A percentile compares a stretch with the other conserved stretches of the same genome.
These are phyloP conservation scores for Erpobdella octoculata DNA, from an alignment of 2,888 invertebrate genomes.

Conservation along the genomic window DNA sequence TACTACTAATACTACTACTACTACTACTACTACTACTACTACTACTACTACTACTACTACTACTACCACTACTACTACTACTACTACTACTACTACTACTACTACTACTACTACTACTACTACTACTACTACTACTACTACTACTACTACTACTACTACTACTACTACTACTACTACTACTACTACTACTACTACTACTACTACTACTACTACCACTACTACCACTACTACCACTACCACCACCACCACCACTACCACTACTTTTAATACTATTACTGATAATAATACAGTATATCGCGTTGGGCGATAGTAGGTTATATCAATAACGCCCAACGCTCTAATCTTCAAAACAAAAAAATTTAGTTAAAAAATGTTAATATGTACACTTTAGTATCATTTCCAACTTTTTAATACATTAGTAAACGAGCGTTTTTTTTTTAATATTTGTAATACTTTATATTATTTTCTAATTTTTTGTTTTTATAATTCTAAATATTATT, in stretches of 20 bases:
- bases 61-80: slow-evolving; percentile 14
- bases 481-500: too few relatives aligned
- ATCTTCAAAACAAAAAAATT: too few relatives aligned
- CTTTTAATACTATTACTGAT: background rate
- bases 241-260: background rate
- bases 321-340: too few relatives aligned
- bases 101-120: slow-evolving; percentile 17
- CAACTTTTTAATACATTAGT: too few relatives aligned
- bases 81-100: slow-evolving; percentile 14
- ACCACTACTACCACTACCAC: background rate
- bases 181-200: slow-evolving; percentile 8
- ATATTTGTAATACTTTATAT: too few relatives aligned
- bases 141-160: slow-evolving; percentile 2
- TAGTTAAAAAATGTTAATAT: too few relatives aligned
- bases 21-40: background rate
- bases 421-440: too few relatives aligned
- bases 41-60: background rate
- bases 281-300: too few relatives aligned
- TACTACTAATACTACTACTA: too few relatives aligned
- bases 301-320: too few relatives aligned
- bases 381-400: too few relatives aligned
- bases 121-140: slow-evolving; percentile 15
- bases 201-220: slow-evolving; percentile 1
- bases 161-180: background rate
- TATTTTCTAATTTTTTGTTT: too few relatives aligned